Conservation (phyloP, 1,140 invertebrate species). For the Leptonema lineaticorne region DNA sequence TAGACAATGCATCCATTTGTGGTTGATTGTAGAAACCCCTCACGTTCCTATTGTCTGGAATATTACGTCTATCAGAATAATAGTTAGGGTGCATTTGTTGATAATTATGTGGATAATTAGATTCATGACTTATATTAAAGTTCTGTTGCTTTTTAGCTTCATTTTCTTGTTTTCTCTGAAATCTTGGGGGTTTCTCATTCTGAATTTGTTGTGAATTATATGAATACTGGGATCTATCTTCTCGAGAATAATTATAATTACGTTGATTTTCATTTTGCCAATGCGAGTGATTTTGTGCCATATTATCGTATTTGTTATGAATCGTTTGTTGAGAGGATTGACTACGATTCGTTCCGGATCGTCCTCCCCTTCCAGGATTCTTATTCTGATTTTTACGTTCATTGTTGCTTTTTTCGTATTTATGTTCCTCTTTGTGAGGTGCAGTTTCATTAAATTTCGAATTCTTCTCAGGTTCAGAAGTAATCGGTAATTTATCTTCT, state of each 20-base stretch:
- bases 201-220: constrained; percentile 43
- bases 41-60: constrained; percentile 44
- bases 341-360: background rate
- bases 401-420: constrained; percentile 31
- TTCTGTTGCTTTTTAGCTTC: constrained; percentile 48
- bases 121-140: constrained; percentile 34
- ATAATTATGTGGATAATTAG: constrained; percentile 32
- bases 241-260: constrained; percentile 36
- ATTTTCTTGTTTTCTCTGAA: constrained; percentile 55
- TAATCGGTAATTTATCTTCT: constrained; percentile 75
- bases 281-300: constrained; percentile 24
- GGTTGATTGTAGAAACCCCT: constrained; percentile 45
- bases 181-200: constrained; percentile 54
- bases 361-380: constrained; percentile 28
- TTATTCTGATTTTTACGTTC: constrained; percentile 28
- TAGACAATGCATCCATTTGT: constrained; percentile 50
- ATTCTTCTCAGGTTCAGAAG: constrained; percentile 50
- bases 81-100: constrained; percentile 43
- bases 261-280: constrained; percentile 34
- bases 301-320: constrained; percentile 28
- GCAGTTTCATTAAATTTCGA: constrained; percentile 29
- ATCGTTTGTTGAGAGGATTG: background rate
- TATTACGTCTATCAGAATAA: constrained; percentile 41
- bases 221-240: constrained; percentile 34
- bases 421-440: constrained; percentile 33